Evolutionary conservation across 2,888 invertebrate genomes (phyloP).

Genomic region (Drosophila prostipennis): DNA sequence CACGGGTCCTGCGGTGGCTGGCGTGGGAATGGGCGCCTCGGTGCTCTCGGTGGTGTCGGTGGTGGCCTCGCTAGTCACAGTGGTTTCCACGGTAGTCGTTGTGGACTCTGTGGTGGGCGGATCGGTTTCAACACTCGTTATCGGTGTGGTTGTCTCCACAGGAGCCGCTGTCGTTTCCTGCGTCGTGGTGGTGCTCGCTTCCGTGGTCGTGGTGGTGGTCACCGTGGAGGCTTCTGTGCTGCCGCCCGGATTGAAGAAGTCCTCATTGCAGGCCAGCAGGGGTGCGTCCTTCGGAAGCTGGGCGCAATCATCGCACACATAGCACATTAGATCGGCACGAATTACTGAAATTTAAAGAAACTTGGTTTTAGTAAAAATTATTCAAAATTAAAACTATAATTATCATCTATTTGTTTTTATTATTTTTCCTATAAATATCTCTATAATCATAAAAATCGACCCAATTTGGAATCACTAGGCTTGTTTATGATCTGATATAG

Average conservation of each 20-base stretch:
- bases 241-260: slow-evolving; percentile 63
- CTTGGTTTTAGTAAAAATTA: not conserved
- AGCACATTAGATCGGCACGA: slow-evolving; percentile 75
- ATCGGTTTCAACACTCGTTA: slow-evolving; percentile 13
- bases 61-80: slow-evolving; percentile 14
- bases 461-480: not conserved
- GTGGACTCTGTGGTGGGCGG: slow-evolving; percentile 43
- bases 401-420: not conserved
- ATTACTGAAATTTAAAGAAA: slow-evolving; percentile 47
- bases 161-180: slow-evolving; percentile 9
- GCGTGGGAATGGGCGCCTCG: slow-evolving; percentile 54
- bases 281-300: slow-evolving; percentile 63
- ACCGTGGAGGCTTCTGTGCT: slow-evolving; percentile 65
- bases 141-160: slow-evolving; percentile 26
- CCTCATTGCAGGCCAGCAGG: slow-evolving; percentile 70
- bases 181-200: slow-evolving; percentile 21
- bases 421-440: not conserved
- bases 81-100: slow-evolving; percentile 24
- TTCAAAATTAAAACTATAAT: not conserved
- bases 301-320: slow-evolving; percentile 80
- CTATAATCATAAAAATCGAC: not conserved
- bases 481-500: slow-evolving; percentile 1
- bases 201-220: slow-evolving; percentile 53
- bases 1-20: slow-evolving; percentile 59
- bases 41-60: slow-evolving; percentile 41